A percentile compares a stretch with the other conserved stretches of the same genome.
These are phyloP conservation scores for Zhengitettix transpicula DNA, from an alignment of 2,888 invertebrate genomes.

Conservation along the genomic window DNA sequence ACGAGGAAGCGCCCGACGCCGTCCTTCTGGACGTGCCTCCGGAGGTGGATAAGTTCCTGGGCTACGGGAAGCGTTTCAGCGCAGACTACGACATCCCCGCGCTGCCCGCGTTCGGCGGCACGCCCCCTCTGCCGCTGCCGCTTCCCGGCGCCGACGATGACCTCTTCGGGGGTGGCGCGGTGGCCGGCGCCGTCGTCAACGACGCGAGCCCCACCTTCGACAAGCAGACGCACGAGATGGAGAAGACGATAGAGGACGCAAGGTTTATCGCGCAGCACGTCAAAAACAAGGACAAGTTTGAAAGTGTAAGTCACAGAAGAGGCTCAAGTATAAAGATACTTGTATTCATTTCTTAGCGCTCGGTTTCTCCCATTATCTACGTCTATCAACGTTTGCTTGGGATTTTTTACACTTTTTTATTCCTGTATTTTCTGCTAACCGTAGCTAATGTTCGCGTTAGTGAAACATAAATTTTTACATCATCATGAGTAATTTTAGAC, in stretches of 20 bases:
- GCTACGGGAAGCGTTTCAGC: constrained; percentile 40
- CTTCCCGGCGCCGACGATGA: constrained; percentile 68
- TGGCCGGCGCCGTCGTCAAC: constrained; percentile 34
- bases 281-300: constrained; percentile 86
- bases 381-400: too few species aligned
- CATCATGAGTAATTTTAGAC: too few species aligned
- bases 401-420: too few species aligned
- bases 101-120: constrained; percentile 35
- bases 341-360: too few species aligned
- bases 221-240: constrained; percentile 70
- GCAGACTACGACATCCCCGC: constrained; percentile 59
- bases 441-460: too few species aligned
- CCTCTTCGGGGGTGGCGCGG: constrained; percentile 52
- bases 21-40: constrained; percentile 55
- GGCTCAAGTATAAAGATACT: too few species aligned
- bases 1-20: constrained; percentile 21
- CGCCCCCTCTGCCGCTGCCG: constrained; percentile 40
- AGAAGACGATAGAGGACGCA: constrained; percentile 82
- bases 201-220: constrained; percentile 66
- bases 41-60: constrained; percentile 41
- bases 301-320: constrained; percentile 71
- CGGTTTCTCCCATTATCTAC: too few species aligned
- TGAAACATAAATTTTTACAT: too few species aligned
- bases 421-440: too few species aligned
- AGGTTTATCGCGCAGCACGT: constrained; percentile 91